phyloP scores from a whole-genome alignment of 2,888 invertebrate genomes.

The Sturmia bella region DNA sequence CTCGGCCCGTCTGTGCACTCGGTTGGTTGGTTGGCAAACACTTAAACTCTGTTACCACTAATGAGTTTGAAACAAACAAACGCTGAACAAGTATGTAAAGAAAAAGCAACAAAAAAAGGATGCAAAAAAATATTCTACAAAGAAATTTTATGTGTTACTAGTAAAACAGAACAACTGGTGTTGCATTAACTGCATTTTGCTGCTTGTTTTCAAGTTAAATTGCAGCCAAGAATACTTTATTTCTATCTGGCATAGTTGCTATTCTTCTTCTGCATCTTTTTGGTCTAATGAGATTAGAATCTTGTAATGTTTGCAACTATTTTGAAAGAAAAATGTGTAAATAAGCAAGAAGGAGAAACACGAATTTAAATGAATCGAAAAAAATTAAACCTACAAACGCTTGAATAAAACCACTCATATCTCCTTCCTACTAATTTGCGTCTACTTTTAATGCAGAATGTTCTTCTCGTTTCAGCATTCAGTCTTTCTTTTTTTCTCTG shows the following conservation, averaged over 20 bases:
- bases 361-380: constrained; percentile 30
- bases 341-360: constrained; percentile 37
- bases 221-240: constrained; percentile 51
- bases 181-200: constrained; percentile 17
- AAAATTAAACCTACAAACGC: constrained; percentile 27
- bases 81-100: constrained; percentile 1
- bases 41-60: constrained; percentile 51
- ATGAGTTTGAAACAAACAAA: constrained; percentile 62
- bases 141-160: constrained; percentile 58
- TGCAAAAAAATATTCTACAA: constrained; percentile 9
- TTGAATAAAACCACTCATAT: background rate
- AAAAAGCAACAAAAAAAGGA: constrained; percentile 11
- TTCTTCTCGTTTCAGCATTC: constrained; percentile 6
- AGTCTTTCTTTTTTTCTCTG: background rate
- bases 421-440: background rate
- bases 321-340: constrained; percentile 53
- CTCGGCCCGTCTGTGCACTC: background rate
- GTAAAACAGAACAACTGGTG: constrained; percentile 43
- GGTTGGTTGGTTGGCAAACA: constrained; percentile 15
- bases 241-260: constrained; percentile 28
- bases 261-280: background rate
- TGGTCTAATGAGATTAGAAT: constrained; percentile 65
- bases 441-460: constrained; percentile 30
- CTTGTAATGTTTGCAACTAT: constrained; percentile 68
- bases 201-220: constrained; percentile 22